Evolutionary conservation across 2,113 vertebrate species (phyloP), one percentile per base, ranked within the genome.

Genomic region (Mustelus asterias): DNA sequence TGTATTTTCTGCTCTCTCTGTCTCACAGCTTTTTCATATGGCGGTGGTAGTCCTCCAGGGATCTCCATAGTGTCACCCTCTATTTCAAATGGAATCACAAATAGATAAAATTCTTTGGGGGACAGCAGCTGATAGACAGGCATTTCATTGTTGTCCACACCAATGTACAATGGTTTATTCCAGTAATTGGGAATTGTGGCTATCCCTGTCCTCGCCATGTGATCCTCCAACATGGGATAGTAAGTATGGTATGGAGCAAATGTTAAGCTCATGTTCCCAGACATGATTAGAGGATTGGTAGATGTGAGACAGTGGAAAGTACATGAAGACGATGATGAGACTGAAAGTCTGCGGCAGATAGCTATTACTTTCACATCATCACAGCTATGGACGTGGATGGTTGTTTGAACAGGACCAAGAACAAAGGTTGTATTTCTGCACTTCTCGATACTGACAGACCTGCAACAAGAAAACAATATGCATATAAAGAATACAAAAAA

Each of bases 171-270:
- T 9, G 99, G 99, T 67, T 96, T 98, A 96, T 99, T 98, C 99
- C 99, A 99, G 96, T 96, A 96, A 96, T 98, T 99, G 0, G 99
- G 99, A 95, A 99, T 97, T 0, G 99, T 99, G 1, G 99, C 99
- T 92, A 99, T 97, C 26, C 99, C 99, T 20, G 98, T 98, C 9
- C 97, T 98, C 96, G 98, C 99, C 99, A 99, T 99, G 96, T 99
- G 98, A 90, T 99, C 99, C 96, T 99, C 99, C 83, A 99, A 97
- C 97, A 98, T 98, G 9, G 99, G 99, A 86, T 99, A 99, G 96
- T 99, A 97, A 0, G 98, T 99, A 96, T 99, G 99, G 97, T 98
- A 99, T 72, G 99, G 99, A 41, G 98, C 99, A 96, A 99, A 97
- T 26, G 98, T 99, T 70, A 98, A 96, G 4, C 96, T 97, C 16